Base-by-base conservation (phyloP, 92 coral and sea anemone genomes). In the Siderastrea siderea region DNA sequence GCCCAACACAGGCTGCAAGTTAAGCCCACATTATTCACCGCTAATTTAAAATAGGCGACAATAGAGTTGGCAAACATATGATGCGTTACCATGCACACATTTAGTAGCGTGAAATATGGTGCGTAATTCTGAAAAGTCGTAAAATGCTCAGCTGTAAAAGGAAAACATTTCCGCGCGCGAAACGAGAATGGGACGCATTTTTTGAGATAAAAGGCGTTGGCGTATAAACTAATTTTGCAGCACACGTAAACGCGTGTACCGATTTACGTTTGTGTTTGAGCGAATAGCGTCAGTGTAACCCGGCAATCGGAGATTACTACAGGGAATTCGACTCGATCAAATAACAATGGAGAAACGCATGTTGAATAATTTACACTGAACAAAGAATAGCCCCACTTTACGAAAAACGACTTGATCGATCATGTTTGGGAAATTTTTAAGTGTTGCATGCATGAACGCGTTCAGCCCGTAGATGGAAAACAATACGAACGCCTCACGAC, bases 281-380 rank as follows among this genome's bases (percentile, higher is more conserved):
- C 59, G 66, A 84, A 73, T 84, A 74, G 62, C 77, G 59, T 71
- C 78, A 59, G 49, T 84, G 96, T 93, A 84, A 78, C 96, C 87
- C 74, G 83, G 96, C 93, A 93, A 93, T 93, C 91, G 87, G 52
- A 81, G 59, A 68, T 71, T 51, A 87, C 89, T 72, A 53, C 61
- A 70, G 91, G 91, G 96, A 93, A 93, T 93, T 90, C 84, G 74
- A 65, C 51, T 80, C 79, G 70, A 67, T 77, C 68, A 46, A 66
- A 49, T 51, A 57, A 92, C 87, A 80, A 92, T 73, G n/a, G 62
- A 48, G 68, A 66, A 80, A 69, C 96, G 90, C 93, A 89, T 90
- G 98, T 75, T 80, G 90, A 85, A 83, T 94, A 81, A 89, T 90
- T 91, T 78, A 89, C 79, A 71, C 89, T 73, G 62, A 85, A 80